Conservation (phyloP, 2,113 vertebrate genomes). For the Hirundichthys speculiger region DNA sequence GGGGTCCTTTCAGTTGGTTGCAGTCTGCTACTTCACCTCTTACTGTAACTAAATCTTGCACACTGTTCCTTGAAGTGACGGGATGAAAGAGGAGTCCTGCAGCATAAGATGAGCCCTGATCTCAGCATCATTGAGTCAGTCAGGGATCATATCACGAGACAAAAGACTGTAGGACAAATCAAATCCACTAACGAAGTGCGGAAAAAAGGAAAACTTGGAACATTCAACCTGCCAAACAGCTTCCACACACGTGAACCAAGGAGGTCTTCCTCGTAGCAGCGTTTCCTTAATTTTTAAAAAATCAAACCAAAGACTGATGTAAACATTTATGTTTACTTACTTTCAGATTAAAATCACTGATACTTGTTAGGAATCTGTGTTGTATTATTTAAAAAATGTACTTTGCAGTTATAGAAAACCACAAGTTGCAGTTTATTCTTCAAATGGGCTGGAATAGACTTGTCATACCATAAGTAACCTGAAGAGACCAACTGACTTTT, state of each 20-base stretch:
- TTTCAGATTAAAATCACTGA: too few species aligned
- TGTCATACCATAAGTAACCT: too few species aligned
- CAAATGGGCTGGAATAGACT: too few species aligned
- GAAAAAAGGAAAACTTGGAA: constrained; percentile 3
- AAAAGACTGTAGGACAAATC: neutral
- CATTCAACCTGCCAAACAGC: neutral
- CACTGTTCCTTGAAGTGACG: neutral
- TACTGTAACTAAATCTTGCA: neutral
- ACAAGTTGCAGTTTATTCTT: too few species aligned
- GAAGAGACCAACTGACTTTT: too few species aligned
- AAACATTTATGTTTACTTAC: too few species aligned
- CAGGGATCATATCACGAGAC: constrained; percentile 4
- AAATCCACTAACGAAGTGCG: constrained; percentile 1
- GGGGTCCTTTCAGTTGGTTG: neutral
- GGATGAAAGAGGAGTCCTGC: constrained; percentile 3
- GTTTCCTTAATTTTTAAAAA: too few species aligned
- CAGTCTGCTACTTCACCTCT: neutral
- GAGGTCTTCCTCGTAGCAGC: too few species aligned
- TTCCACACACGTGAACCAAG: neutral
- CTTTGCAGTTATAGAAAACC: too few species aligned
- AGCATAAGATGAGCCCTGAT: constrained; percentile 11
- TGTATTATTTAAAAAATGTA: too few species aligned
- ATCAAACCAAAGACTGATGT: too few species aligned
- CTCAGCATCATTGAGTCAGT: constrained; percentile 14
- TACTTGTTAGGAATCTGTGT: too few species aligned